These are phyloP conservation scores for Semicossyphus pulcher DNA, from an alignment of 2,113 vertebrate species.

Conservation along the genomic window DNA sequence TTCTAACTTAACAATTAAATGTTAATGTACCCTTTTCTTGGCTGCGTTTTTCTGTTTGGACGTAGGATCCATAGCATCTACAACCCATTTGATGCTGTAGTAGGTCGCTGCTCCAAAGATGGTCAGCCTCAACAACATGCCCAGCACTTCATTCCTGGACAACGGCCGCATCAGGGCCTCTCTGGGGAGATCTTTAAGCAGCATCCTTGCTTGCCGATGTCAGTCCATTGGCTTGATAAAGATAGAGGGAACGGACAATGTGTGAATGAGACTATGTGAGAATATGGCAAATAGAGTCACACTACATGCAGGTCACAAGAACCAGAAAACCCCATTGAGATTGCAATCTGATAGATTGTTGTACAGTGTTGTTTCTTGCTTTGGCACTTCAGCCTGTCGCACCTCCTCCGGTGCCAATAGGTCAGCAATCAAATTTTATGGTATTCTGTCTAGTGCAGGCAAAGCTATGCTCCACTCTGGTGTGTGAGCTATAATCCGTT, in stretches of 20 bases:
- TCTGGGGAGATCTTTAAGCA: conserved; percentile 81
- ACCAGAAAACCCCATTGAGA: background rate
- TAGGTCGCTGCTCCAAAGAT: conserved; percentile 85
- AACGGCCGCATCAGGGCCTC: conserved; percentile 83
- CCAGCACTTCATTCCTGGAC: conserved; percentile 82
- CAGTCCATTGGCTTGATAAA: conserved; percentile 70
- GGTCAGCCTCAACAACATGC: conserved; percentile 81
- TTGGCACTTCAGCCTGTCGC: too few relatives aligned
- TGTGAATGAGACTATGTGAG: too few relatives aligned
- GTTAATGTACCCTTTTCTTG: conserved; percentile 81
- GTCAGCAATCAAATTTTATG: background rate
- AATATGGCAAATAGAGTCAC: background rate
- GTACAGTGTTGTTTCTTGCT: too few relatives aligned
- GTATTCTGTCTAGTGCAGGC: background rate
- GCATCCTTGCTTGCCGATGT: conserved; percentile 59
- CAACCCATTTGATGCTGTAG: conserved; percentile 86
- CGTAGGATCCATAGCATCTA: conserved; percentile 86
- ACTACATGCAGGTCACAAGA: background rate
- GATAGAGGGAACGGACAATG: background rate
- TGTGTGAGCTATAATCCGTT: too few relatives aligned
- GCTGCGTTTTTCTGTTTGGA: conserved; percentile 83
- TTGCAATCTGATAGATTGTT: too few relatives aligned
- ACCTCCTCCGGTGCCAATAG: too few relatives aligned
- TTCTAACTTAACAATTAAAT: background rate
- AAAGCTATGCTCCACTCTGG: too few relatives aligned